Evolutionary conservation across 92 coral and sea anemone genomes (phyloP), one percentile per base, ranked within the genome.

Genomic region (Heteractis magnifica): DNA sequence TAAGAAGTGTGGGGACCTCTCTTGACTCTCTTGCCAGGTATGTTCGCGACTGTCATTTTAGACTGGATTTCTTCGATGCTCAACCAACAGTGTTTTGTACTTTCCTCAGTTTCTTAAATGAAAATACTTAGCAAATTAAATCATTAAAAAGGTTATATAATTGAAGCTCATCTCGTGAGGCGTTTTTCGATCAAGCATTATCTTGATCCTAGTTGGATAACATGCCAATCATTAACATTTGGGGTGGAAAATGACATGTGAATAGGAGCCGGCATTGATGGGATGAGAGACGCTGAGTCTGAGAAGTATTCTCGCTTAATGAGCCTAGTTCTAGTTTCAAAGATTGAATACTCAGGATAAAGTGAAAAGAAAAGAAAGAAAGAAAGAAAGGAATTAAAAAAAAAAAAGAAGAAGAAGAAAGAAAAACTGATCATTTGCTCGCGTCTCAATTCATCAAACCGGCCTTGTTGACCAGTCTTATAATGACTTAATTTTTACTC

Each of bases 81-180:
- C 44, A 34, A 34, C 44, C 44, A 34, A 34, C 3, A 34, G 44
- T 2, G 44, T 34, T 34, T 68, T 68, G 26, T 68, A 21, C 15
- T 68, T 68, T 68, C 14, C 4, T 26, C 49, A 68, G 73, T 68
- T 68, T 68, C 73, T 68, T 10, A 20, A 20, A 68, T 50, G 23
- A 68, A 20, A 26, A 68, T 48, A 68, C 73, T 68, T 68, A 68
- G 44, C 21, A 68, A 68, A 68, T 68, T 23, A 68, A 68, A 68
- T 12, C 73, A 68, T 14, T 68, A 41, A 68, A 68, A 68, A 23
- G 73, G 23, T 68, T 8, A 68, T 68, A 68, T 26, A 68, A 68
- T 68, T 68, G 23, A 68, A 23, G 5, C 44, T 48, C 49, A 68
- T 68, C 73, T 68, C 44, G 44, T 10, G 73, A 68, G 73, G 73